Base-by-base conservation (phyloP, 2,113 vertebrate species). In the Ranitomeya variabilis region DNA sequence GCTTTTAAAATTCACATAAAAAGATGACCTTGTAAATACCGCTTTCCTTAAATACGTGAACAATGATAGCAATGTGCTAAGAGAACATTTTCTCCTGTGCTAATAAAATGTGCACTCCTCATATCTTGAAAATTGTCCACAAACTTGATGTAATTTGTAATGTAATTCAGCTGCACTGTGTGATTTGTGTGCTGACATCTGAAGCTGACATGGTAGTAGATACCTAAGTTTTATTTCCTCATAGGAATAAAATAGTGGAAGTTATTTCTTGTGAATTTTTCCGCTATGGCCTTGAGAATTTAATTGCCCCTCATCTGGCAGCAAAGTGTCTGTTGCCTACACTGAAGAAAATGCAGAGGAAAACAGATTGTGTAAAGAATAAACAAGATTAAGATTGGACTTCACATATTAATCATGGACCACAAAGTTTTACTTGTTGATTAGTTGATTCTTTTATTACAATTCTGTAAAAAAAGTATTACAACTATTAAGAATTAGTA, bases 161-260 rank as follows among this genome's bases (percentile, higher is more conserved):
- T 89, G 87, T 85, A 89, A 89, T 85, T 89, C 87, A 89, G 87
- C 67, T 85, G 87, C 84, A 83, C 87, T 85, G 45, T 16, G 60
- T 89, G 87, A 89, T 89, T 89, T 89, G 87, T 82, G 87, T 85
- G 73, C 87, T 89, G 87, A 89, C 87, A 89, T 83, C 87, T 85
- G 74, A 52, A 79, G 87, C 82, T 89, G 87, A 89, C 87, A 89
- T 89, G 82, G 81, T 79, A 85, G 87, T 89, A 89, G 87, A 89
- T 89, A 89, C 87, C 82, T 78, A 89, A 89, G 87, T 89, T 89
- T 89, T 89, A 89, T 89, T 89, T 89, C 82, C 87, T 79, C 87
- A 79, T 89, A 85, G 87, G 82, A 89, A 89, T 89, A 89, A 89
- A 84, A 89, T 89, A 89, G 60, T 77, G 73, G 74, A 89, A 89